Evolutionary conservation across 2,797 vertebrate genomes (phyloP).

Genomic region (Eupleurogrammus muticus): DNA sequence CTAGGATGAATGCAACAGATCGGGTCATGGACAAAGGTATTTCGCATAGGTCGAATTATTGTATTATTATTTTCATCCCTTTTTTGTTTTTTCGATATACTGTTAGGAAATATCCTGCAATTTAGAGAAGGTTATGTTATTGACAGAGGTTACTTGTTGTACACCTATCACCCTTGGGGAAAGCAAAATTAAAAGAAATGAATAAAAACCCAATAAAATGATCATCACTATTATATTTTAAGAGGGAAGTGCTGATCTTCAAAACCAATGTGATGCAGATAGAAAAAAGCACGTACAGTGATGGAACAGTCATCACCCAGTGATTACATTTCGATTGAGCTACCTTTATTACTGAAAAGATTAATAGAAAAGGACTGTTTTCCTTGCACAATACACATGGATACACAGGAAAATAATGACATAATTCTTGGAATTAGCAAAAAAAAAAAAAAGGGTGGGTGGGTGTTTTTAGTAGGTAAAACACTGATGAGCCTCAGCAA

Average conservation of each 20-base stretch:
- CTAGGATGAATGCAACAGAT: too few species aligned
- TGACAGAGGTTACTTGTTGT: too few species aligned
- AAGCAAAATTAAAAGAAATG: too few species aligned
- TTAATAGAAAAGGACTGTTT: neutral
- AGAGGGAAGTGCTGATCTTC: neutral
- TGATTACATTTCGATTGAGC: neutral
- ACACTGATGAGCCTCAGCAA: constrained; percentile 38
- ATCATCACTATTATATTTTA: neutral
- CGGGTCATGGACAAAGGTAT: too few species aligned
- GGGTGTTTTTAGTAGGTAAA: constrained; percentile 22
- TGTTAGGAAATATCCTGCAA: too few species aligned
- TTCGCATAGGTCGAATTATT: too few species aligned
- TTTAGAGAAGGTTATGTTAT: too few species aligned
- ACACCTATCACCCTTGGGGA: too few species aligned
- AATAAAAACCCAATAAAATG: too few species aligned
- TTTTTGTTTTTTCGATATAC: too few species aligned
- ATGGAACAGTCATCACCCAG: constrained; percentile 6
- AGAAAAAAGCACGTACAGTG: neutral
- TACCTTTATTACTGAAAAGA: neutral
- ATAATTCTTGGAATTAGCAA: neutral
- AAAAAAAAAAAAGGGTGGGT: constrained; percentile 1
- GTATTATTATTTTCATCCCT: too few species aligned
- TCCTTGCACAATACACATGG: neutral
- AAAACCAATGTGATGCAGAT: neutral
- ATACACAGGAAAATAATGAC: neutral